Conservation (phyloP, 2,797 vertebrate species). For the Emydoidea blandingii region DNA sequence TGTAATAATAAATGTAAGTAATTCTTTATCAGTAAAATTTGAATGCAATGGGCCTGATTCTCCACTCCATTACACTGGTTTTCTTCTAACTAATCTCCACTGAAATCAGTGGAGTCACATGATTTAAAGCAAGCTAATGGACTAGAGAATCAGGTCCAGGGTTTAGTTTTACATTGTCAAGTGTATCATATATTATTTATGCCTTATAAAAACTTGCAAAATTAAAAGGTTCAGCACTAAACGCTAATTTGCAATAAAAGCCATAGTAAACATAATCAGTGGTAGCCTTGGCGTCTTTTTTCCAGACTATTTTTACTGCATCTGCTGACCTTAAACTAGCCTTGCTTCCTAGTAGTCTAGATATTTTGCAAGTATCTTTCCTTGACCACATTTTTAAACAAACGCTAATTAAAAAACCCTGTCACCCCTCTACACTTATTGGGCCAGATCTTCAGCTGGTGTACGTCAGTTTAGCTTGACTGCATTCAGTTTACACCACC, state of each 20-base stretch:
- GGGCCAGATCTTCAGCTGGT: not conserved
- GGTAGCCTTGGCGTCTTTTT: not conserved
- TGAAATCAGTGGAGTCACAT: not conserved
- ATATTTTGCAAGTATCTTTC: not conserved
- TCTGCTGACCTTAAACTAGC: not conserved
- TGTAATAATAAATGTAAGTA: slow-evolving; percentile 97
- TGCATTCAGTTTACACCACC: not conserved
- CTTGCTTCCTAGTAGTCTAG: not conserved
- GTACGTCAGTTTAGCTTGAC: not conserved
- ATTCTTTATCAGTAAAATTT: slow-evolving; percentile 12
- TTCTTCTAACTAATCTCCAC: slow-evolving; percentile 32
- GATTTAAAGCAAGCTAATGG: not conserved
- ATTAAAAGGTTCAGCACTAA: not conserved
- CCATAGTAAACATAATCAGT: not conserved
- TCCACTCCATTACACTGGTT: slow-evolving; percentile 45
- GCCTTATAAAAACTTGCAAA: not conserved
- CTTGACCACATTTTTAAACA: not conserved
- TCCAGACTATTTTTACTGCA: not conserved
- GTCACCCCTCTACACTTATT: not conserved
- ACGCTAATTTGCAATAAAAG: not conserved
- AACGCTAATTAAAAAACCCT: not conserved
- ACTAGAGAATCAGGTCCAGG: not conserved
- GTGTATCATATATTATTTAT: not conserved
- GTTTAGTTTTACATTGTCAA: not conserved
- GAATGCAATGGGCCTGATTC: slow-evolving; percentile 16